phyloP scores from a whole-genome alignment of 1,140 invertebrate genomes.

The Drosophila ananassae region DNA sequence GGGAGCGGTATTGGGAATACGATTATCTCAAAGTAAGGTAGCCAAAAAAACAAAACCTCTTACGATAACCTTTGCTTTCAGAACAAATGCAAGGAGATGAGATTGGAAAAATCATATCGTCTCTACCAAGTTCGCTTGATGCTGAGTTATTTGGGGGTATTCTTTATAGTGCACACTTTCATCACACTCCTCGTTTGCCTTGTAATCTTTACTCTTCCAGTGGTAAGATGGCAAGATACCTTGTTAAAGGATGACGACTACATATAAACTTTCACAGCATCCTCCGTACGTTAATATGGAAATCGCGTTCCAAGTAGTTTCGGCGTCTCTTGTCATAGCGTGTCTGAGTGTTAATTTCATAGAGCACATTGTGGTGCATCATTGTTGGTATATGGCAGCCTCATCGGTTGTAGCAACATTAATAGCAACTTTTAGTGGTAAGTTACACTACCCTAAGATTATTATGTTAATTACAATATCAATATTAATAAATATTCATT shows the following conservation, averaged over 20 bases:
- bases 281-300: neutral
- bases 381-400: conserved; percentile 81
- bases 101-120: conserved; percentile 37
- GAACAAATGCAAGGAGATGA: conserved; percentile 39
- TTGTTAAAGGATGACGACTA: neutral
- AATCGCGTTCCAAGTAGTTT: neutral
- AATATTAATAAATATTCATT: neutral
- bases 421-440: conserved; percentile 56
- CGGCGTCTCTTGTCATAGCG: neutral
- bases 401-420: conserved; percentile 83
- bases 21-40: neutral
- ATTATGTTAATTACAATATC: no score
- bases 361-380: conserved; percentile 77
- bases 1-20: neutral
- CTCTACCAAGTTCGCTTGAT: conserved; percentile 41
- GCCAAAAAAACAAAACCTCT: neutral
- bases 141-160: conserved; percentile 36
- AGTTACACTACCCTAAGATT: neutral
- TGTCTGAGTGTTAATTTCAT: conserved; percentile 84
- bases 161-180: conserved; percentile 28
- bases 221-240: conserved; percentile 5
- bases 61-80: neutral
- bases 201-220: neutral
- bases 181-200: neutral
- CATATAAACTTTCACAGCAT: neutral